Percentiles rank a stretch among this genome's conserved stretches.
Evolutionary conservation across 2,888 invertebrate genomes (phyloP).

Genomic region (Pocota personata): DNA sequence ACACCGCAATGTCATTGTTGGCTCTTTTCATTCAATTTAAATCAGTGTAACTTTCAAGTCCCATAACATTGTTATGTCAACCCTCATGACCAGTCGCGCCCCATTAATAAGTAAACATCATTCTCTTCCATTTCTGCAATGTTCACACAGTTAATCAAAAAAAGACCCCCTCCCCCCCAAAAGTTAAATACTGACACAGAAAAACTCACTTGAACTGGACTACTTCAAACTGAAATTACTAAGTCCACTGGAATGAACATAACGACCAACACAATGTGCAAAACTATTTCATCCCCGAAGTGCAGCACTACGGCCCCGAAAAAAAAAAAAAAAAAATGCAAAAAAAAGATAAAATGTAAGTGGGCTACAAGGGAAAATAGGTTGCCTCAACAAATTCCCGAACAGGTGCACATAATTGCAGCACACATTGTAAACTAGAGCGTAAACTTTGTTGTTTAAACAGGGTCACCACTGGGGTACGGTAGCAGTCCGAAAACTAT

Average conservation of each 20-base stretch:
- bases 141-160: constrained; percentile 41
- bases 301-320: neutral
- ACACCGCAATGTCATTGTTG: too few species aligned
- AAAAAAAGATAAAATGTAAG: constrained; percentile 41
- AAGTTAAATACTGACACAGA: constrained; percentile 43
- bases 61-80: neutral
- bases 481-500: constrained; percentile 48
- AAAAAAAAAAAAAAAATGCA: constrained; percentile 13
- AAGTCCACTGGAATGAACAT: constrained; percentile 31
- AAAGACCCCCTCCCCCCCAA: constrained; percentile 31
- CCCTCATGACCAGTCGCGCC: neutral
- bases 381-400: constrained; percentile 61
- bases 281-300: constrained; percentile 43
- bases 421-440: constrained; percentile 72
- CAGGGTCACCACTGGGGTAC: constrained; percentile 54
- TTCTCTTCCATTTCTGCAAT: neutral
- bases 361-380: constrained; percentile 49
- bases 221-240: constrained; percentile 42
- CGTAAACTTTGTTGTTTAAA: constrained; percentile 71
- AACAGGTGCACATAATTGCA: constrained; percentile 72
- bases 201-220: constrained; percentile 10
- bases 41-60: too few species aligned
- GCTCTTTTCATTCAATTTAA: too few species aligned
- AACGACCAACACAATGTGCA: constrained; percentile 48
- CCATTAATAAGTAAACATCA: neutral